Evolutionary conservation across 2,888 invertebrate species (phyloP), one percentile per base, ranked within the genome.

Genomic region (Sipha maydis): DNA sequence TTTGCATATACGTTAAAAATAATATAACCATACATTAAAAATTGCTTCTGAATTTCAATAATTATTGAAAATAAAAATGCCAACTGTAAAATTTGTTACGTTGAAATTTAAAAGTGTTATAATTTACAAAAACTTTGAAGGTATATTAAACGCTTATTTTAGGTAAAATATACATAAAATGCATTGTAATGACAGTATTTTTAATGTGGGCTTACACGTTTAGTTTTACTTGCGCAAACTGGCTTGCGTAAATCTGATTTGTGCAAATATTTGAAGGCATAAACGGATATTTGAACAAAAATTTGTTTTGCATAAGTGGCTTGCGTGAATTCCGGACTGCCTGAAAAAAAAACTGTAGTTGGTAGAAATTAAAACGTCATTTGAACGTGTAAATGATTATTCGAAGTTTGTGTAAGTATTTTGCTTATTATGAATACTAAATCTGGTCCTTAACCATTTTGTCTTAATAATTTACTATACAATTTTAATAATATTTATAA

Each of bases 391-490:
- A 25, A 75, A 75, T 25, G 38, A 75, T 34, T 75, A 75, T 75
- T 75, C 38, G 75, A 75, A 7, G 71, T 71, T 71, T 71, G 21
- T 71, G 71, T n/a, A 38, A 34, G 75, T 75, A 75, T 75, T 69
- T 69, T 69, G n/a, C 8, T 28, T 28, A 69, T 69, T 9, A 69
- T 69, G 28, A 69, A 69, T 69, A 69, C 5, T 11, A 69, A n/a
- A 28, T 5, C 69, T 69, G n/a, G n/a, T 69, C 28, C 28, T 11
- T 69, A 28, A 69, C 28, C 69, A 28, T 28, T 69, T n/a, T n/a
- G 11, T 69, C 11, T 69, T 69, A 69, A 1, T 69, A 69, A 28
- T 61, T 3, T 61, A 61, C 21, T 2, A 61, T 19, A 61, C 21
- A 21, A 69, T 69, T 69, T 69, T 69, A 69, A n/a, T n/a, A n/a